These are phyloP conservation scores for Xerus rutilus DNA, from an alignment of 2,797 vertebrate species.

Conservation along the genomic window DNA sequence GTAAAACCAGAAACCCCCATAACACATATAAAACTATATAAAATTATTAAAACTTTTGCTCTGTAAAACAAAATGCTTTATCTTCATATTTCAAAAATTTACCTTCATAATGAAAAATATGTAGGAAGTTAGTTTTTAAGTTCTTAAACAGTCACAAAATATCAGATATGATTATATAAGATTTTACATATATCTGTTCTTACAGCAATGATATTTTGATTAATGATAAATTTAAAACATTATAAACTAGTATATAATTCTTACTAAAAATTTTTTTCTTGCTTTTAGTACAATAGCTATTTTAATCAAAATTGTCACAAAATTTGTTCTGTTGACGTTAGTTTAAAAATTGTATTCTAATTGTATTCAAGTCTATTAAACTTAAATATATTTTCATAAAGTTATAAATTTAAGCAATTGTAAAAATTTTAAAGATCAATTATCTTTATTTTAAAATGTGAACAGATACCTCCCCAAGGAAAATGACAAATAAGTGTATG, in stretches of 20 bases:
- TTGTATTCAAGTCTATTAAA: constrained; percentile 1
- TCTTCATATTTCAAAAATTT: background rate
- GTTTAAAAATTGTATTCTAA: constrained; percentile 22
- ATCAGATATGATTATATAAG: background rate
- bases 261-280: constrained; percentile 28
- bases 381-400: constrained; percentile 42
- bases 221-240: background rate
- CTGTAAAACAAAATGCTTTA: constrained; percentile 8
- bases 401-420: background rate
- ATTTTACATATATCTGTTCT: background rate
- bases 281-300: background rate
- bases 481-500: background rate
- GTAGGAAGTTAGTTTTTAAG: background rate
- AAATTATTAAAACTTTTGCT: background rate
- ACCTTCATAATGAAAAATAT: background rate
- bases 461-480: background rate
- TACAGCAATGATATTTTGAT: background rate
- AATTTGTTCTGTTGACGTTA: background rate
- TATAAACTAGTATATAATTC: background rate
- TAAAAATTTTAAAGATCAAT: constrained; percentile 28
- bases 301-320: constrained; percentile 34
- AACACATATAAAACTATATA: background rate
- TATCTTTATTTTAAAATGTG: background rate
- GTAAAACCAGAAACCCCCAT: background rate
- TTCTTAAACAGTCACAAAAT: background rate